Base-by-base conservation (phyloP, 1,140 invertebrate species). In the Hestina assimilis region DNA sequence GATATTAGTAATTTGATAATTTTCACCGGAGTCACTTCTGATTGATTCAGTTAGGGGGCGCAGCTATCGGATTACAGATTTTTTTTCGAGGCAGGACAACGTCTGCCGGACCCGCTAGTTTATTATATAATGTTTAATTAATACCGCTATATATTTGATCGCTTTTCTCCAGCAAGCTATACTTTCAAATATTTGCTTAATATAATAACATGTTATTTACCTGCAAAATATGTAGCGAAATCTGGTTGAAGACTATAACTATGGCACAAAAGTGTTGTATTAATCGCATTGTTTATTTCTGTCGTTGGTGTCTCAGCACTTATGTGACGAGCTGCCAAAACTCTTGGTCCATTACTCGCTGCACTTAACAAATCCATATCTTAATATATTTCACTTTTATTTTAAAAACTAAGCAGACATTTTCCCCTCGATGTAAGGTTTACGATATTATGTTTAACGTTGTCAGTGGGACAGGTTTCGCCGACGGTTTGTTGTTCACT, bases 181-280 rank as follows among this genome's bases (percentile, higher is more conserved):
- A n/a, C n/a, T n/a, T n/a, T 8, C 24, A 28, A n/a, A 28, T 1
- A 29, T 11, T 1, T 29, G 12, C 12, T 1, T 29, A 29, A 3
- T 29, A 15, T 7, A 33, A 9, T n/a, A 17, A 28, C 20, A 29
- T 3, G 15, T 21, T 42, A 42, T 26, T 72, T 81, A 86, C 83
- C 83, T 79, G 73, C 42, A 20, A 72, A 67, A 45, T 86, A 84
- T 7, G 81, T 59, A 24, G 28, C 69, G 50, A 83, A 79, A 65
- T 84, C 80, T n/a, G 83, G 80, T 42, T 73, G 62, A 43, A 75
- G 52, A 61, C 63, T 79, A 58, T 79, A 79, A 19, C 63, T 78
- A 64, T 86, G 72, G 59, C 83, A 86, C 47, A 81, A 60, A 3
- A 83, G 48, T 4, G 83, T 76, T 20, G 79, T 74, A 47, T 86